phyloP scores from a whole-genome alignment of 2,888 invertebrate genomes.

The Mactromeris polynyma region DNA sequence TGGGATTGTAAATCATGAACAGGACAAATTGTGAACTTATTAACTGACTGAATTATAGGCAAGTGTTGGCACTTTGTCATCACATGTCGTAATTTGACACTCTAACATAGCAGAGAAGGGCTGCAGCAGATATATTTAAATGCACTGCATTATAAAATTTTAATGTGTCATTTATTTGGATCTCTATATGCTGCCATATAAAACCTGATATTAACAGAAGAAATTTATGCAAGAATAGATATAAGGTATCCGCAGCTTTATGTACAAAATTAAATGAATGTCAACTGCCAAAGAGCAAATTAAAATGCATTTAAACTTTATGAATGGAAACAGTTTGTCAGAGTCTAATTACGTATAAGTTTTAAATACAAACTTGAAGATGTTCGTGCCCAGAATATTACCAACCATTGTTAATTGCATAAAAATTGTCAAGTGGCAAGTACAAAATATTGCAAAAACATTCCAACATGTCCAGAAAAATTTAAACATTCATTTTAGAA shows the following conservation, averaged over 20 bases:
- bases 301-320: neutral
- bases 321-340: conserved; percentile 12
- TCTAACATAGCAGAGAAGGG: neutral
- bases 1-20: too few species aligned
- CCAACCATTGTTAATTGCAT: neutral
- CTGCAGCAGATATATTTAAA: neutral
- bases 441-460: conserved; percentile 9
- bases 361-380: conserved; percentile 10
- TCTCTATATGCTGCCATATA: neutral
- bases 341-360: neutral
- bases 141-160: neutral
- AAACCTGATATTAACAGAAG: neutral
- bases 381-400: neutral
- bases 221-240: neutral
- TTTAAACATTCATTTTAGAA: conserved; percentile 4
- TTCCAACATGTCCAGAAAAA: neutral
- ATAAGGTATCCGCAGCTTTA: neutral
- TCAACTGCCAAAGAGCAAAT: conserved; percentile 26
- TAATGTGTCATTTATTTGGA: neutral
- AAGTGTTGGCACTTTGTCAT: too few species aligned
- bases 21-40: too few species aligned
- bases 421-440: conserved; percentile 12
- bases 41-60: too few species aligned
- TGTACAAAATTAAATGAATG: conserved; percentile 25
- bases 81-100: neutral